phyloP scores from a whole-genome alignment of 2,888 invertebrate genomes.

The Drosophila mulleri region DNA sequence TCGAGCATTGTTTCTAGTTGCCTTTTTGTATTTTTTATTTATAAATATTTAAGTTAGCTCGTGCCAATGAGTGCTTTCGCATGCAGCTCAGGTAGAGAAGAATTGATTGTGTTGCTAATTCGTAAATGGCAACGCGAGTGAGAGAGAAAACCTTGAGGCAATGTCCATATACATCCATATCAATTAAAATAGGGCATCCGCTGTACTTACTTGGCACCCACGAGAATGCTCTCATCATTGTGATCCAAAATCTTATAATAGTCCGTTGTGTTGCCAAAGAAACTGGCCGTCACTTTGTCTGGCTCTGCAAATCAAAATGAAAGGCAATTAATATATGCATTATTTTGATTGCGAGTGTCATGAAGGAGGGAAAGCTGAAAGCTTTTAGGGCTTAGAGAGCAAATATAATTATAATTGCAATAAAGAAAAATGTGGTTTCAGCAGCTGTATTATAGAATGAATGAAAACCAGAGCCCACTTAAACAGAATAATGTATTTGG shows the following conservation, averaged over 20 bases:
- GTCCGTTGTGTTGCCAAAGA: conserved; percentile 92
- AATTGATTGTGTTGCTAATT: conserved; percentile 38
- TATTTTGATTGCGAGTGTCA: too few relatives aligned
- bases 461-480: neutral
- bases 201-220: conserved; percentile 93
- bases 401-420: neutral
- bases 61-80: conserved; percentile 48
- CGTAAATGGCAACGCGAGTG: conserved; percentile 26
- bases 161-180: neutral
- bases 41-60: conserved; percentile 61
- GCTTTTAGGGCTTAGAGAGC: neutral
- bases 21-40: conserved; percentile 14
- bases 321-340: conserved; percentile 36
- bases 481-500: neutral
- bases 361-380: neutral
- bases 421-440: neutral
- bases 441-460: neutral
- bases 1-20: conserved; percentile 20
- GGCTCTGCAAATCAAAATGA: conserved; percentile 87
- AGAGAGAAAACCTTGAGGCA: conserved; percentile 13
- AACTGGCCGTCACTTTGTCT: conserved; percentile 90
- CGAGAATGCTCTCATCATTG: conserved; percentile 93
- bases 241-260: conserved; percentile 95
- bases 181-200: conserved; percentile 13
- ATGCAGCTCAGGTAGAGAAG: conserved; percentile 54